Evolutionary conservation across 2,113 vertebrate genomes (phyloP).

Genomic region (human (Homo sapiens)): GRCh38 chr1:204409501-204410000

Average conservation of each 20-base stretch:
- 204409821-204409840: slow-evolving; percentile 71
- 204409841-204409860: slow-evolving; percentile 48
- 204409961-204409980: slow-evolving; percentile 89
- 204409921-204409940: slow-evolving; percentile 90
- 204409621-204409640: background rate
- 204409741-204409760: slow-evolving; percentile 89
- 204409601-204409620: background rate
- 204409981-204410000: slow-evolving; percentile 84
- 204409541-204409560: slow-evolving; percentile 75
- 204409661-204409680: slow-evolving; percentile 76
- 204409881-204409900: background rate
- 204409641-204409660: background rate
- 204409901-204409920: slow-evolving; percentile 69
- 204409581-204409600: slow-evolving; percentile 69
- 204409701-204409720: slow-evolving; percentile 94
- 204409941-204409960: slow-evolving; percentile 93
- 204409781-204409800: slow-evolving; percentile 85
- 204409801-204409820: slow-evolving; percentile 51
- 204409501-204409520: slow-evolving; percentile 36
- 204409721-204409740: slow-evolving; percentile 90
- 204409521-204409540: slow-evolving; percentile 45
- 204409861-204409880: slow-evolving; percentile 31
- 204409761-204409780: slow-evolving; percentile 88
- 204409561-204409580: slow-evolving; percentile 76
- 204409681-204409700: slow-evolving; percentile 88